These are phyloP conservation scores for Etheostoma spectabile DNA, from an alignment of 2,113 vertebrate species.

Conservation along the genomic window DNA sequence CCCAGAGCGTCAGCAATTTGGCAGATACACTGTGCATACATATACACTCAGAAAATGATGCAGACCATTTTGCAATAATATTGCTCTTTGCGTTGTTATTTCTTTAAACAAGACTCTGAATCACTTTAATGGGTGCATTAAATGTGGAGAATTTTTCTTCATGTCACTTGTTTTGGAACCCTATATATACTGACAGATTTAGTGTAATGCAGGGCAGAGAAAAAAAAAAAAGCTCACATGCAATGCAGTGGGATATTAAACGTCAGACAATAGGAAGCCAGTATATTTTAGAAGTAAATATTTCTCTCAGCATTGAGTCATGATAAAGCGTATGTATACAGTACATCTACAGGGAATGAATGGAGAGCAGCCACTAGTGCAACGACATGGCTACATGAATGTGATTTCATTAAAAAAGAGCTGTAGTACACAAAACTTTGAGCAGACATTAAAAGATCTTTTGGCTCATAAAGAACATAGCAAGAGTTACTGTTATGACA, in stretches of 20 bases:
- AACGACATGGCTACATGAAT: not conserved
- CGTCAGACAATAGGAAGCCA: conserved; percentile 8
- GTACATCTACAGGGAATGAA: conserved; percentile 5
- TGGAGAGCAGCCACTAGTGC: conserved; percentile 5
- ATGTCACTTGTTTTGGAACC: conserved; percentile 18
- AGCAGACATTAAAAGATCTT: conserved; percentile 22
- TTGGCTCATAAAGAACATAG: conserved; percentile 35
- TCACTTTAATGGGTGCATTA: conserved; percentile 48
- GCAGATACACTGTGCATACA: conserved; percentile 14
- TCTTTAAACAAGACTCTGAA: conserved; percentile 40
- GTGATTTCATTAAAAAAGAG: conserved; percentile 20
- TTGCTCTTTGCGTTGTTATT: conserved; percentile 24
- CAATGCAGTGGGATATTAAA: conserved; percentile 21
- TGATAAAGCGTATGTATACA: not conserved
- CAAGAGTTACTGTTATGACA: conserved; percentile 52
- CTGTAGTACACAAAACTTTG: conserved; percentile 9
- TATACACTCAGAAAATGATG: conserved; percentile 4
- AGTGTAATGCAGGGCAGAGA: not conserved
- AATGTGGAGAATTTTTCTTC: conserved; percentile 34
- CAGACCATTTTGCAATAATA: conserved; percentile 23
- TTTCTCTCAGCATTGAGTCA: not conserved
- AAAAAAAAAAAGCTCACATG: conserved; percentile 28
- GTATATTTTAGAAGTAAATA: not conserved
- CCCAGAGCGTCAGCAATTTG: conserved; percentile 23
- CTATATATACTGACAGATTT: conserved; percentile 20